Percentiles rank a stretch among this genome's conserved stretches.
Conservation (phyloP, 2,113 vertebrate species). For the Emberiza fucata region DNA sequence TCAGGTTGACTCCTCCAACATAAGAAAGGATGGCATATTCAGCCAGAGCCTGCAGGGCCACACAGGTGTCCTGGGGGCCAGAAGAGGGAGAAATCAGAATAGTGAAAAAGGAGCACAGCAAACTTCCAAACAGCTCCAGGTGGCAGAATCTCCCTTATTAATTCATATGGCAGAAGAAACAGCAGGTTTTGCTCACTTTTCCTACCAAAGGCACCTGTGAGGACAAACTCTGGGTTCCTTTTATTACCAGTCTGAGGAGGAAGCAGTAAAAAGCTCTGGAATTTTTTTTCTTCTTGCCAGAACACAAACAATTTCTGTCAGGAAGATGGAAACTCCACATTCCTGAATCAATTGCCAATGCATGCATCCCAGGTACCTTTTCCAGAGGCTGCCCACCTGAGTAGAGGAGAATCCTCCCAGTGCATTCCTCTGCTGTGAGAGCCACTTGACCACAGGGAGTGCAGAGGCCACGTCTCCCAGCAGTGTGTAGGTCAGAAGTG, state of each 20-base stretch:
- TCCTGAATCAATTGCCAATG: neutral
- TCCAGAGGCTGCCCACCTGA: slow-evolving; percentile 71
- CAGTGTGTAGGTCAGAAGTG: slow-evolving; percentile 86
- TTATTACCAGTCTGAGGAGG: neutral
- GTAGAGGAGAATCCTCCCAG: slow-evolving; percentile 93
- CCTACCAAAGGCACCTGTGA: neutral
- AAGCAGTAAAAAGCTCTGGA: neutral
- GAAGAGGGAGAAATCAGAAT: neutral
- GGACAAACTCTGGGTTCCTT: neutral
- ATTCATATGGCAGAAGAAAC: neutral
- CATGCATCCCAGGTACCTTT: neutral
- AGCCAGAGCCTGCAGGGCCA: slow-evolving; percentile 90
- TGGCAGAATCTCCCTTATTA: neutral
- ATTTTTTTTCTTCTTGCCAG: neutral
- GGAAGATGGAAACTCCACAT: neutral
- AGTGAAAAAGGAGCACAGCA: neutral
- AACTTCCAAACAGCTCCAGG: neutral
- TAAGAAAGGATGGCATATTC: slow-evolving; percentile 94
- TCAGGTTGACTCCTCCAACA: slow-evolving; percentile 88
- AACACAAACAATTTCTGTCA: neutral
- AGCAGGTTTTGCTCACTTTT: neutral
- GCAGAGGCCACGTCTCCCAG: slow-evolving; percentile 87
- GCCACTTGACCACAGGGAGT: slow-evolving; percentile 90
- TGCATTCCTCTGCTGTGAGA: slow-evolving; percentile 89
- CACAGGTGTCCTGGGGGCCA: slow-evolving; percentile 86